Evolutionary conservation across 2,113 vertebrate genomes (phyloP), one percentile per base, ranked within the genome.

Genomic region (Suncus etruscus): DNA sequence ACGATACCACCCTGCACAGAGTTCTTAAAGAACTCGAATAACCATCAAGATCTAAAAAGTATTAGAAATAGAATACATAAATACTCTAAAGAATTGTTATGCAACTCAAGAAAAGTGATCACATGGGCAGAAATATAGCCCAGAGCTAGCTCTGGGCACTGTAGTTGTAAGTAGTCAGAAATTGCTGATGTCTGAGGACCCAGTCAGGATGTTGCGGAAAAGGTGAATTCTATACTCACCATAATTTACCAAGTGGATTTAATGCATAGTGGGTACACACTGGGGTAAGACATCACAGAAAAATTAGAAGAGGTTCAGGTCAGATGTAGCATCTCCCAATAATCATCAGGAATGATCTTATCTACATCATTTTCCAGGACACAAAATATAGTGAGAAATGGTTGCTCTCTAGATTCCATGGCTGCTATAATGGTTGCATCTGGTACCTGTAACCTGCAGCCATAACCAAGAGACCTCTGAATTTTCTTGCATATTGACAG

Each of bases 381-480:
- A 83, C 31, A 86, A 96, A 91, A 86, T 58, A 61, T 31, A 76
- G 27, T 2, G 11, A 61, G 2, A 69, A 73, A 78, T 92, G 61
- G 87, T 87, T 87, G 73, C 45, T 91, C 18, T 24, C 31, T 45
- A 77, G 20, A 27, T 93, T 90, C 45, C 7, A 86, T 75, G 89
- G 47, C 72, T 91, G 90, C 47, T 86, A 73, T 81, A 47, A 68
- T 8, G 8, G 48, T 68, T 91, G 81, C 82, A 84, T 75, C 81
- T 76, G 89, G 61, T 22, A 86, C 45, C 61, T 89, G 61, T 39
- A 83, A 39, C 74, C 69, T 73, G 61, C 22, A 83, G 84, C 91
- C 84, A 73, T 74, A 84, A 73, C 69, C 27, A 54, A 69, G 39
- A 81, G 78, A 90, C 47, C 69, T 93, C 92, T 50, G 69, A 74